Conservation (phyloP, 2,797 vertebrate genomes). For the Balearica regulorum region DNA sequence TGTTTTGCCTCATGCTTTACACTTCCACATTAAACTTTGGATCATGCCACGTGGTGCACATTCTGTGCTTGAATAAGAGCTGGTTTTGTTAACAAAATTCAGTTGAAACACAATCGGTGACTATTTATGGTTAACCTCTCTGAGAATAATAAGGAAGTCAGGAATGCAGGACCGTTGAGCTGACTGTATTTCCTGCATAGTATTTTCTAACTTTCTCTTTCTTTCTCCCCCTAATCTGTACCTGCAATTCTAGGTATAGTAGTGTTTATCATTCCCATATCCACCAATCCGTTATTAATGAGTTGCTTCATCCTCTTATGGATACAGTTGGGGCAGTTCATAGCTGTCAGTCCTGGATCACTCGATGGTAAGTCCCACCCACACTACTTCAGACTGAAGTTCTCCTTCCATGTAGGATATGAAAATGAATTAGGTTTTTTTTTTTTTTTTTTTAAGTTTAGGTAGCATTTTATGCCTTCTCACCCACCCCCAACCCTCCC, state of each 20-base stretch:
- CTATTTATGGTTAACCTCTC: neutral
- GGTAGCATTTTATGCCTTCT: neutral
- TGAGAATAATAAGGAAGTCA: neutral
- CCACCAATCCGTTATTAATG: constrained; percentile 71
- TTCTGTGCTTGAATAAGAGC: neutral
- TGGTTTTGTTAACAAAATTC: neutral
- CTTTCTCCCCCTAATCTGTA: constrained; percentile 62
- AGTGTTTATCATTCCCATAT: constrained; percentile 70
- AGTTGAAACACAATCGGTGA: neutral
- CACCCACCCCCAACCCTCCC: neutral
- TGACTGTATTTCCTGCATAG: constrained; percentile 31
- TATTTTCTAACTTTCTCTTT: constrained; percentile 67
- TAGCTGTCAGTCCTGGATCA: constrained; percentile 69
- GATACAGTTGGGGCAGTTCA: constrained; percentile 69
- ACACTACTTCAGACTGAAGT: constrained; percentile 59
- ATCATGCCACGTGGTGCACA: neutral
- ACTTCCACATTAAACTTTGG: neutral
- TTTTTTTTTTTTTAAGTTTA: neutral
- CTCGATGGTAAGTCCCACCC: constrained; percentile 68
- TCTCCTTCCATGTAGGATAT: constrained; percentile 56
- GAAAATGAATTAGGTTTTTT: neutral
- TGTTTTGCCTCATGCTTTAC: neutral
- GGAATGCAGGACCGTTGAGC: constrained; percentile 15
- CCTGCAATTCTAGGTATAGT: constrained; percentile 67
- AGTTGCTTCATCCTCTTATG: constrained; percentile 67